These are phyloP conservation scores for Cossypha caffra DNA, from an alignment of 2,797 vertebrate genomes.

Conservation along the genomic window DNA sequence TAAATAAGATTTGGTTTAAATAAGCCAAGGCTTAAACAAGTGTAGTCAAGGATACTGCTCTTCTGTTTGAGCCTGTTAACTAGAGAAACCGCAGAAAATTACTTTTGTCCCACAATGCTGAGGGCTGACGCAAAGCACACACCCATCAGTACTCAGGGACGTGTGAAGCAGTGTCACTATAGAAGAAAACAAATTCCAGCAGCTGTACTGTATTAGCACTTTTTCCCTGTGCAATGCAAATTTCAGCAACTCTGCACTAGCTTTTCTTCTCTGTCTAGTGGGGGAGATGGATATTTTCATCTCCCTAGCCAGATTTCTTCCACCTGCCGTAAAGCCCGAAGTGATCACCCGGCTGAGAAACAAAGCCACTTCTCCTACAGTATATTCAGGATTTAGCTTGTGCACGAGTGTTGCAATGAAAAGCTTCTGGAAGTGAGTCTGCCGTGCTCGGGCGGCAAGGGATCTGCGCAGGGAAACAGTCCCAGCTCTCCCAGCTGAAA, in stretches of 20 bases:
- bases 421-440: not conserved
- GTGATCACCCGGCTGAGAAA: not conserved
- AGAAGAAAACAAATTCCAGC: not conserved
- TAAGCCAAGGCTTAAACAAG: not conserved
- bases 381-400: not conserved
- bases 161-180: not conserved
- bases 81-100: not conserved
- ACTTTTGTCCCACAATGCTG: not conserved
- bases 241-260: not conserved
- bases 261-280: not conserved
- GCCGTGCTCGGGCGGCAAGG: rapidly evolving
- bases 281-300: not conserved
- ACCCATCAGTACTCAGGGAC: not conserved
- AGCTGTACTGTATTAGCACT: not conserved
- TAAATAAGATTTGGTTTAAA: not conserved
- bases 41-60: not conserved
- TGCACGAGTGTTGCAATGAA: not conserved
- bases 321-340: not conserved
- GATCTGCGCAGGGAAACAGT: not conserved
- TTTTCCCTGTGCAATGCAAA: not conserved
- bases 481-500: not conserved
- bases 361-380: not conserved
- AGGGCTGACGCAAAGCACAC: not conserved
- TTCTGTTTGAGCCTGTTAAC: not conserved
- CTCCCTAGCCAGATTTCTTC: not conserved